phyloP scores from a whole-genome alignment of 2,888 invertebrate genomes.

The Xanthostigma xanthostigma region DNA sequence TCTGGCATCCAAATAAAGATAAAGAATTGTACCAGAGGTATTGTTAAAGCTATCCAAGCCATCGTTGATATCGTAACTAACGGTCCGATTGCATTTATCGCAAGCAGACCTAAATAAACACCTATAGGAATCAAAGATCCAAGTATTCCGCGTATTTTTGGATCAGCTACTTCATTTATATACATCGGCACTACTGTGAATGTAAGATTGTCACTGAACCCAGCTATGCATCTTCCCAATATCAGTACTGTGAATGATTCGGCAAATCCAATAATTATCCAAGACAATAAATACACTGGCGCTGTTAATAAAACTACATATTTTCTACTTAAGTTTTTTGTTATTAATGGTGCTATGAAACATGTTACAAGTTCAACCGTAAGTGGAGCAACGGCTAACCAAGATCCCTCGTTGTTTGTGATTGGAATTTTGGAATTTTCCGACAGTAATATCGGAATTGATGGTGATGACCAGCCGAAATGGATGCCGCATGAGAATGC shows the following conservation, averaged over 20 bases:
- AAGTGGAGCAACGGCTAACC: slow-evolving; percentile 18
- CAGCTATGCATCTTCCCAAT: slow-evolving; percentile 10
- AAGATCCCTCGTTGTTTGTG: slow-evolving; percentile 24
- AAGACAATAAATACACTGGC: slow-evolving; percentile 8
- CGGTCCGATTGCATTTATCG: slow-evolving; percentile 11
- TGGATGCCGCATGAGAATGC: slow-evolving; percentile 20
- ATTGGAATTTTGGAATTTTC: slow-evolving; percentile 21
- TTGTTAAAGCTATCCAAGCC: slow-evolving; percentile 8
- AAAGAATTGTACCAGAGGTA: slow-evolving; percentile 10
- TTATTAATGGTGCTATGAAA: slow-evolving; percentile 8
- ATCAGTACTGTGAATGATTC: slow-evolving; percentile 5
- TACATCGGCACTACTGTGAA: slow-evolving; percentile 13
- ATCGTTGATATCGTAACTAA: slow-evolving; percentile 6
- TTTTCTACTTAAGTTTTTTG: slow-evolving; percentile 11
- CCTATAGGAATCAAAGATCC: slow-evolving; percentile 10
- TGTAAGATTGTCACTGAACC: slow-evolving; percentile 11
- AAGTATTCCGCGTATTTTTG: slow-evolving; percentile 11
- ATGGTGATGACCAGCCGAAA: slow-evolving; percentile 28
- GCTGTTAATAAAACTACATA: slow-evolving; percentile 9
- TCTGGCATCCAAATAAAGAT: slow-evolving; percentile 13
- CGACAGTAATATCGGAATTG: slow-evolving; percentile 22
- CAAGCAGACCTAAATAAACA: slow-evolving; percentile 3
- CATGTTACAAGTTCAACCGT: slow-evolving; percentile 10
- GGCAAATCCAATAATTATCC: slow-evolving; percentile 10
- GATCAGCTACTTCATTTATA: slow-evolving; percentile 13